phyloP scores from a whole-genome alignment of 2,888 invertebrate genomes.

The Fragum fragum region DNA sequence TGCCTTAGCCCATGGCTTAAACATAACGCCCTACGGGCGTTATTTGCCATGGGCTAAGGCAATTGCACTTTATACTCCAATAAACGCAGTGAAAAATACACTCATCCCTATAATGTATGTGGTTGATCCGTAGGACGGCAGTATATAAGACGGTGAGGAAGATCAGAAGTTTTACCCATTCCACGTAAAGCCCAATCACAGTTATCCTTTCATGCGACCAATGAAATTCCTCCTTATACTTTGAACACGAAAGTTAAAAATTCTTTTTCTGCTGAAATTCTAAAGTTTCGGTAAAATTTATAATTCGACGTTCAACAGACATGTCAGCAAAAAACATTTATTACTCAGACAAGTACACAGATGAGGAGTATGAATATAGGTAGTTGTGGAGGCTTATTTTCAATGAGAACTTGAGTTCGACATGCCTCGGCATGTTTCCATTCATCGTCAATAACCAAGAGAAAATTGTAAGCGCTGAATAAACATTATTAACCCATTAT shows the following conservation, averaged over 20 bases:
- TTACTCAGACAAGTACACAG: constrained; percentile 97
- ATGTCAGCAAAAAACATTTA: constrained; percentile 92
- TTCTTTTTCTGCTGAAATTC: background rate
- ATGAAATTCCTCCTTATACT: background rate
- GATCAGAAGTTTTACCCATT: background rate
- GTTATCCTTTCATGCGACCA: background rate
- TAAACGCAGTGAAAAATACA: no score
- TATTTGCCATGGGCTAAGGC: no score
- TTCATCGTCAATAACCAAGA: background rate
- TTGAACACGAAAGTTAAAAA: constrained; percentile 28
- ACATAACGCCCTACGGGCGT: no score
- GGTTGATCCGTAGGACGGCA: no score
- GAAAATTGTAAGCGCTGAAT: no score
- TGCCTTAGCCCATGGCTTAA: no score
- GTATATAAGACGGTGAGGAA: no score
- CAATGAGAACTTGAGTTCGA: background rate
- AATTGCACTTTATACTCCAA: no score
- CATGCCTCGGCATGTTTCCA: constrained; percentile 9
- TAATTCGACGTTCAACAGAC: background rate
- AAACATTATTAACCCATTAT: no score
- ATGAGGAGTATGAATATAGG: constrained; percentile 97
- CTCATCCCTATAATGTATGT: no score
- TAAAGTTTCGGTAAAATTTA: background rate
- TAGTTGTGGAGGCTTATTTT: constrained; percentile 86
- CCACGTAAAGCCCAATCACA: background rate